Conservation (phyloP, 2,797 vertebrate genomes). For the Anabas testudineus region DNA sequence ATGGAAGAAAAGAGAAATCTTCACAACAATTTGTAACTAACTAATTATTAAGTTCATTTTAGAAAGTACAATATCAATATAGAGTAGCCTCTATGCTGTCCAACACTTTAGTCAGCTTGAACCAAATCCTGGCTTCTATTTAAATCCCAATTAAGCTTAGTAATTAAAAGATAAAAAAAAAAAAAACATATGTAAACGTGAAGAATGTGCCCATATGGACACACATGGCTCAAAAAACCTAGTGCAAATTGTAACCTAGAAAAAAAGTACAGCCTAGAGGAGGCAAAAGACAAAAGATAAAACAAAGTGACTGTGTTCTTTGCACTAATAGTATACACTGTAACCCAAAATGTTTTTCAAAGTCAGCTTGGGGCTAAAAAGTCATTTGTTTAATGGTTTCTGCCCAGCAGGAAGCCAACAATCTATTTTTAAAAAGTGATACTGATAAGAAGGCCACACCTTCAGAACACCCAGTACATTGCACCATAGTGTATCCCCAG, state of each 20-base stretch:
- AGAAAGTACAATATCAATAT: conserved; percentile 1
- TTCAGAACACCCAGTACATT: conserved; percentile 56
- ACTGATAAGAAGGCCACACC: conserved; percentile 59
- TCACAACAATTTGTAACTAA: neutral
- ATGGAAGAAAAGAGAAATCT: conserved; percentile 9
- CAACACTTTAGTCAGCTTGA: conserved; percentile 12
- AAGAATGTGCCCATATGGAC: conserved; percentile 4
- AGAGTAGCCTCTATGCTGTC: neutral
- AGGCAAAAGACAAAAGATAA: conserved; percentile 63
- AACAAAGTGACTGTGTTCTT: conserved; percentile 81
- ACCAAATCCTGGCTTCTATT: conserved; percentile 21
- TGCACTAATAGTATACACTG: conserved; percentile 65
- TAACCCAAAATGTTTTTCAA: conserved; percentile 78
- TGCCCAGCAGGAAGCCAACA: conserved; percentile 75
- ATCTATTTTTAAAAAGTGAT: conserved; percentile 79
- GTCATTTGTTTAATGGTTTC: conserved; percentile 85
- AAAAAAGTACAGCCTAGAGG: conserved; percentile 64
- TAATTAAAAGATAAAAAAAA: neutral
- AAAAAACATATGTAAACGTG: conserved; percentile 17
- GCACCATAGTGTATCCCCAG: conserved; percentile 44
- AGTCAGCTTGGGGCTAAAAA: conserved; percentile 80
- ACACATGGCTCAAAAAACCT: conserved; percentile 22
- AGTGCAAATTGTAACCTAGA: conserved; percentile 71
- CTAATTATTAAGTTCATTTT: too few relatives aligned
- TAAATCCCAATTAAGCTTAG: too few relatives aligned